A percentile compares a stretch with the other conserved stretches of the same genome.
phyloP scores from a whole-genome alignment of 2,113 vertebrate species.

The Amia ocellicauda region DNA sequence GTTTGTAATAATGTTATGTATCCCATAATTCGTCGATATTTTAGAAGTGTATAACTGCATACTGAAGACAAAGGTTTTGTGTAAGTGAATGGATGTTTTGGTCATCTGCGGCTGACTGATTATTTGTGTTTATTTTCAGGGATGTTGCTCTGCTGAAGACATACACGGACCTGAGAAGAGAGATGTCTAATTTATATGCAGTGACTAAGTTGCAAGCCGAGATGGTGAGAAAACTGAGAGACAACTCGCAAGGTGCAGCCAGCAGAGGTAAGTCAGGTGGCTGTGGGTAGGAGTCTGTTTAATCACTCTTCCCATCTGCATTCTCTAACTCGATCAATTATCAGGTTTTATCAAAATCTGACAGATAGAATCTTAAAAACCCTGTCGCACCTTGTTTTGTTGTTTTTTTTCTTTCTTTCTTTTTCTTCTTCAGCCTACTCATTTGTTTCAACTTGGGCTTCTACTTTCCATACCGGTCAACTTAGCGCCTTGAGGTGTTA shows the following conservation, averaged over 20 bases:
- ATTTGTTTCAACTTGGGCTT: slow-evolving; percentile 58
- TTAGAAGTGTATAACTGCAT: too few species aligned
- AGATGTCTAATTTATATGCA: slow-evolving; percentile 68
- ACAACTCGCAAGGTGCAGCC: slow-evolving; percentile 39
- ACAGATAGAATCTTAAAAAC: slow-evolving; percentile 52
- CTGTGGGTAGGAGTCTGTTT: slow-evolving; percentile 17
- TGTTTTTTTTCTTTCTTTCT: slow-evolving; percentile 38
- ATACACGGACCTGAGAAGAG: slow-evolving; percentile 72
- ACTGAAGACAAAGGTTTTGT: too few species aligned
- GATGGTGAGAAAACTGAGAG: slow-evolving; percentile 63
- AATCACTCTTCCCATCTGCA: not conserved
- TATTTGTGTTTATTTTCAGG: slow-evolving; percentile 47
- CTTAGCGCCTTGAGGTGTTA: slow-evolving; percentile 78
- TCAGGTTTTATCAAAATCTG: slow-evolving; percentile 56
- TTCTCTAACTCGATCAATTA: slow-evolving; percentile 44
- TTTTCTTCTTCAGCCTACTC: slow-evolving; percentile 36
- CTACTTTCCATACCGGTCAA: slow-evolving; percentile 60
- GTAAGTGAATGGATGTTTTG: too few species aligned
- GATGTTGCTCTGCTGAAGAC: slow-evolving; percentile 50
- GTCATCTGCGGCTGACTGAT: not conserved
- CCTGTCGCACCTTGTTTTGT: slow-evolving; percentile 41
- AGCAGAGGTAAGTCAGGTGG: slow-evolving; percentile 71
- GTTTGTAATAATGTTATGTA: too few species aligned
- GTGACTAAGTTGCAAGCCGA: slow-evolving; percentile 67
- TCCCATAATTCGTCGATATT: too few species aligned